These are phyloP conservation scores for Argynnis bischoffii DNA, from an alignment of 2,888 invertebrate genomes.

Conservation along the genomic window DNA sequence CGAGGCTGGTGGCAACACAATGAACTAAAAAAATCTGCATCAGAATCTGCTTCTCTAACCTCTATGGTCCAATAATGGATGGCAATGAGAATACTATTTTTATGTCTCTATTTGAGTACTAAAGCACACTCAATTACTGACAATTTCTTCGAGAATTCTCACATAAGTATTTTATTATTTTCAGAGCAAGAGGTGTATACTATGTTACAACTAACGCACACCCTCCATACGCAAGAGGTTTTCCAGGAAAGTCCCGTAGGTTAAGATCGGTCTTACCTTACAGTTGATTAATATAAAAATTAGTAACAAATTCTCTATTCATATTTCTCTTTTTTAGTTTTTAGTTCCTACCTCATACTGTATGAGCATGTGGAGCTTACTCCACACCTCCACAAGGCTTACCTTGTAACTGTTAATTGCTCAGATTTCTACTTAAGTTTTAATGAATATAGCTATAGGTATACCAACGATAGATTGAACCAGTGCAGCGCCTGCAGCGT, in stretches of 20 bases:
- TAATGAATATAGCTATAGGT: too few relatives aligned
- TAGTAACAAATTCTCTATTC: neutral
- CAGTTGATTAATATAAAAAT: constrained; percentile 53
- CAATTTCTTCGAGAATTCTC: neutral
- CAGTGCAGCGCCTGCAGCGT: too few relatives aligned
- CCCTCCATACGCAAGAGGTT: constrained; percentile 92
- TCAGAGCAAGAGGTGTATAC: constrained; percentile 91
- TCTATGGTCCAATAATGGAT: too few relatives aligned
- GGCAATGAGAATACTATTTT: too few relatives aligned
- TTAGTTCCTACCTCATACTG: constrained; percentile 31
- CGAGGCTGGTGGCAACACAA: too few relatives aligned
- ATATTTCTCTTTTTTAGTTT: neutral
- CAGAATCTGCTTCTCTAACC: too few relatives aligned
- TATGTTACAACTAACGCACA: constrained; percentile 93
- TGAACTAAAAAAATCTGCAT: too few relatives aligned
- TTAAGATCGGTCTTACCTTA: constrained; percentile 61
- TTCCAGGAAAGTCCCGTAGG: constrained; percentile 84
- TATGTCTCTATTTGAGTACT: neutral
- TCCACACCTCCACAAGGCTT: too few relatives aligned
- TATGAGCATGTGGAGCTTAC: neutral
- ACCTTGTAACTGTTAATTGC: too few relatives aligned
- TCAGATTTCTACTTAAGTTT: too few relatives aligned
- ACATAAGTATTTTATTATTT: constrained; percentile 34
- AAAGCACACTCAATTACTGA: neutral
- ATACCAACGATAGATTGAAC: too few relatives aligned